These are phyloP conservation scores for Mythimna impura DNA, from an alignment of 2,888 invertebrate genomes.

Conservation along the genomic window DNA sequence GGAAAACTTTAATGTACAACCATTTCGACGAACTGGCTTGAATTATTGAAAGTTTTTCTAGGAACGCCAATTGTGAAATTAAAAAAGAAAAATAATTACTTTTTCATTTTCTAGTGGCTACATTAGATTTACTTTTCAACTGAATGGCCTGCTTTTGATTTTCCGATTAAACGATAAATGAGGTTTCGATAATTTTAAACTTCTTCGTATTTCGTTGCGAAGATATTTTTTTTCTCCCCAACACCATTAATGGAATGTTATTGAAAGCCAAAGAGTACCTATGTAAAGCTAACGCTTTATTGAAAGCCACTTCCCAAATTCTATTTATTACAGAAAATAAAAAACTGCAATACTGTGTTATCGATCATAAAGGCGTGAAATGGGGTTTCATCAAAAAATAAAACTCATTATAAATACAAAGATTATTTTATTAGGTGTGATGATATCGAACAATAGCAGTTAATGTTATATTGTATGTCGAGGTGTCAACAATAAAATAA, in stretches of 20 bases:
- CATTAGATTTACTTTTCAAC: neutral
- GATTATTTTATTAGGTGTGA: constrained; percentile 90
- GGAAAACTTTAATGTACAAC: neutral
- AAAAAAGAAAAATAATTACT: neutral
- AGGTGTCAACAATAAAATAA: constrained; percentile 89
- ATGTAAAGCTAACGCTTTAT: too few relatives aligned
- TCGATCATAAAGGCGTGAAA: neutral
- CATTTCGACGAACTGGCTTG: constrained; percentile 12
- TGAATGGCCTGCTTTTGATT: neutral
- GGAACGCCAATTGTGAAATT: neutral
- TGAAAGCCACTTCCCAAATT: neutral
- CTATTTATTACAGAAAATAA: neutral
- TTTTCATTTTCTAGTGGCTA: neutral
- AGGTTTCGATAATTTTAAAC: constrained; percentile 1
- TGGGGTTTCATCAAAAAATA: constrained; percentile 61
- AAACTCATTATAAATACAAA: constrained; percentile 82
- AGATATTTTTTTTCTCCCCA: neutral
- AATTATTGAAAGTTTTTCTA: neutral
- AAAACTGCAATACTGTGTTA: neutral
- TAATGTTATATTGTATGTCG: constrained; percentile 86
- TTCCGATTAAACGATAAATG: neutral
- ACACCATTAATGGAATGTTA: neutral
- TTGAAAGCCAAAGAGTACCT: too few relatives aligned
- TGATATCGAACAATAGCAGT: constrained; percentile 88
- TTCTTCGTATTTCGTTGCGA: neutral